Base-by-base conservation (phyloP, 2,797 vertebrate species). In the Poecilia velifera region DNA sequence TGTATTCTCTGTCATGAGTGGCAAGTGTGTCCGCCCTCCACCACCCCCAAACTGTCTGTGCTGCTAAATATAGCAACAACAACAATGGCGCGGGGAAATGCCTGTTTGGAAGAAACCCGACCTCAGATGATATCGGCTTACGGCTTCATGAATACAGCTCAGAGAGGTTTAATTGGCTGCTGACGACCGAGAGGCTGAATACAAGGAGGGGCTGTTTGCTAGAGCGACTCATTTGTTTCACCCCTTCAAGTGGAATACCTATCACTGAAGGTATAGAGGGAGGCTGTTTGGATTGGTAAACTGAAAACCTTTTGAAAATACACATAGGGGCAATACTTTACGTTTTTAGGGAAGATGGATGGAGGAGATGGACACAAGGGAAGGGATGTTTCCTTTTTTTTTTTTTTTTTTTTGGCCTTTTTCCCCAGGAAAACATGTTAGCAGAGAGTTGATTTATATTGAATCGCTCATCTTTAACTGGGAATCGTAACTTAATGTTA, bases 21-120 rank as follows among this genome's bases (percentile, higher is more conserved):
- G 88, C 91, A 93, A 86, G 80, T 86, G 92, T 91, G 90, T 93
- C 90, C 88, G 90, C 59, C 75, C 18, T 6, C 53, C 53, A 1
- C 53, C 49, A 8, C 18, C 49, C 20, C 49, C 49, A 53, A 25
- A 28, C 57, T 77, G 70, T 31, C 85, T 66, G 80, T 46, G 74
- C 85, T 64, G 81, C 95, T 95, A 95, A 94, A 95, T 94, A 91
- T 95, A 96, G 93, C 86, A 89, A 83, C 91, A 93, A 86, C 90
- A 95, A 95, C 94, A 95, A 95, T 94, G 89, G 92, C 72, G 80
- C n/a, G 28, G 49, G 90, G 83, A 87, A 92, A 92, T 78, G 75
- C 77, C 74, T 86, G 82, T 82, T 88, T 85, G 76, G 81, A 87
- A 75, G 86, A 86, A 83, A 84, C 14, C 36, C 75, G 68, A 87